Conservation (phyloP, 2,797 vertebrate genomes). For the Mus minutoides region DNA sequence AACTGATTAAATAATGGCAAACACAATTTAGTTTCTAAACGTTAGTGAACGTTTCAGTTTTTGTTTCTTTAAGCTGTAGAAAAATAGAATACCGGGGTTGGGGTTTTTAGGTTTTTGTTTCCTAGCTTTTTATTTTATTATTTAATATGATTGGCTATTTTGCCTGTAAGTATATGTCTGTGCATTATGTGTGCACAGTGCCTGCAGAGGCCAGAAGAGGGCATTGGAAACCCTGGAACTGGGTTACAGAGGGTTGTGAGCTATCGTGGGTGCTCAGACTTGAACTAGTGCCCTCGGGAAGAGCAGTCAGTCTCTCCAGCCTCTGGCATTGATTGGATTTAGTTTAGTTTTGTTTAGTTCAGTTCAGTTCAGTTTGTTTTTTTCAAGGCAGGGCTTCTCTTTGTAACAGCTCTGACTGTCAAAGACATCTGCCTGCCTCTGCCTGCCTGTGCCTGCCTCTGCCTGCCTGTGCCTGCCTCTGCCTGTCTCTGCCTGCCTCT, state of each 20-base stretch:
- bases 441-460: no score
- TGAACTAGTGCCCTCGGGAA: background rate
- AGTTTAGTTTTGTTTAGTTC: background rate
- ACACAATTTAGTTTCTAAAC: background rate
- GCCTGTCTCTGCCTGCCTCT: background rate
- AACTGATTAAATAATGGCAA: constrained; percentile 9
- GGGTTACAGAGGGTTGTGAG: background rate
- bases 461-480: no score
- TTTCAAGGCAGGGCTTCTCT: background rate
- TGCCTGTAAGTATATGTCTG: background rate
- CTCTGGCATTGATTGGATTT: background rate
- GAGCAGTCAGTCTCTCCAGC: background rate
- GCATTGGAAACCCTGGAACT: background rate
- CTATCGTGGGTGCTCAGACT: background rate
- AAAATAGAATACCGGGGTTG: constrained; percentile 20
- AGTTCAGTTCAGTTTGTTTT: background rate
- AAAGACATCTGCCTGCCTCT: background rate
- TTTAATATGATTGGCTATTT: background rate
- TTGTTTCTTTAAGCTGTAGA: background rate
- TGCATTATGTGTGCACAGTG: background rate
- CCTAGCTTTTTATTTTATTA: background rate
- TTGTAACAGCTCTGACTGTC: background rate
- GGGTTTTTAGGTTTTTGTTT: background rate
- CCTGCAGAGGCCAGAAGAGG: background rate
- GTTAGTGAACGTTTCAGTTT: constrained; percentile 28